Evolutionary conservation across 2,888 invertebrate species (phyloP).

Genomic region (Drosophila mettleri): DNA sequence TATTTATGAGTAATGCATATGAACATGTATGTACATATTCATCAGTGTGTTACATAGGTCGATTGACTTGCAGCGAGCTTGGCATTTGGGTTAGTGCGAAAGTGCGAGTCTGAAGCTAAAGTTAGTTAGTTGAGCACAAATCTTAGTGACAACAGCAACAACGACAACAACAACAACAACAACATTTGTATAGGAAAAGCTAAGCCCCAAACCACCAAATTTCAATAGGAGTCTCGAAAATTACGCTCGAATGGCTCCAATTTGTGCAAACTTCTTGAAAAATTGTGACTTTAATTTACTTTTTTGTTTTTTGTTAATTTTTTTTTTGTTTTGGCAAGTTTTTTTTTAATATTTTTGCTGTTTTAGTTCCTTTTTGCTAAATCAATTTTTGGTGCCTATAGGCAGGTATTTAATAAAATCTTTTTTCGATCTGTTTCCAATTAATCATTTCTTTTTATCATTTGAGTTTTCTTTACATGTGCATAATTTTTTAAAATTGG

Average conservation of each 20-base stretch:
- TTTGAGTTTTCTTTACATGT: no score
- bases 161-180: constrained; percentile 39
- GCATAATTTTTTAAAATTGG: no score
- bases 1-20: constrained; percentile 1
- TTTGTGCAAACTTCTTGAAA: constrained; percentile 40
- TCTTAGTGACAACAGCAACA: constrained; percentile 61
- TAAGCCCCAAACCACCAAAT: constrained; percentile 83
- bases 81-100: constrained; percentile 71
- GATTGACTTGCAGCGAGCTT: constrained; percentile 37
- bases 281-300: not conserved
- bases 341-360: no score
- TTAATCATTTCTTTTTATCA: no score
- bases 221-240: constrained; percentile 30
- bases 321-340: not conserved
- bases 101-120: constrained; percentile 61
- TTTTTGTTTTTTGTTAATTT: not conserved
- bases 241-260: constrained; percentile 17
- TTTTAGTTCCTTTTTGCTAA: no score
- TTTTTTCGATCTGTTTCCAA: no score
- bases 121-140: constrained; percentile 79
- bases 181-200: constrained; percentile 69
- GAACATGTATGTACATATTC: constrained; percentile 1
- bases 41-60: constrained; percentile 10
- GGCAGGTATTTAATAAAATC: no score
- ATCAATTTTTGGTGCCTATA: no score